Percentiles rank a stretch among this genome's conserved stretches.
Evolutionary conservation across 2,113 vertebrate genomes (phyloP).

Genomic region (Pseudorectes ferrugineus): DNA sequence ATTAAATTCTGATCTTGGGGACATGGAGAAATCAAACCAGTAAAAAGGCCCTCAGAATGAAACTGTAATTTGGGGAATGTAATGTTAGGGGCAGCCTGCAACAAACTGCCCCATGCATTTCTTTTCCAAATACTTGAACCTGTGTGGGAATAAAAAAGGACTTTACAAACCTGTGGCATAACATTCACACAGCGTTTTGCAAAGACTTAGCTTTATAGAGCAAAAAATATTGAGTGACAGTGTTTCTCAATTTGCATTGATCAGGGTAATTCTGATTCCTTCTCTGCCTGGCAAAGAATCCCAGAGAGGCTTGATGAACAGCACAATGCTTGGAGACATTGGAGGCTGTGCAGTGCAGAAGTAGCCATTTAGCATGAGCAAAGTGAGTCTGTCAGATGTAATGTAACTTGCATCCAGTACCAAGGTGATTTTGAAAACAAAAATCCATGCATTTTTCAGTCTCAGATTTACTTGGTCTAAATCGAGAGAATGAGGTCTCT

Average conservation of each 20-base stretch:
- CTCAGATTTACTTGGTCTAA: neutral
- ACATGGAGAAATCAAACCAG: neutral
- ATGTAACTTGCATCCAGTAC: neutral
- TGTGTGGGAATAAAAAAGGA: neutral
- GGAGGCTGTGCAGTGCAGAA: neutral
- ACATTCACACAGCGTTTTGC: neutral
- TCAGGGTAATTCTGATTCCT: neutral
- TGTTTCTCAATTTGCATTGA: neutral
- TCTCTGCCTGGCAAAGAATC: neutral
- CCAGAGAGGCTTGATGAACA: neutral
- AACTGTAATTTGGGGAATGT: neutral
- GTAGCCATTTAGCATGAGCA: neutral
- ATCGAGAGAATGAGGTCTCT: neutral
- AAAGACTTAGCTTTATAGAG: neutral
- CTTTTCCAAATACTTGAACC: neutral
- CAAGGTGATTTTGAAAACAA: accelerated
- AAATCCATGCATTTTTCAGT: neutral
- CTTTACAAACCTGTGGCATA: neutral
- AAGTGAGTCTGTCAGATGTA: neutral
- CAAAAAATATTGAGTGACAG: neutral
- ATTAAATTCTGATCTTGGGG: neutral
- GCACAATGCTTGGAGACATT: neutral
- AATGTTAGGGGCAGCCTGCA: neutral
- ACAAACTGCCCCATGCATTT: neutral
- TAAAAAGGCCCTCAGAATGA: neutral